A percentile compares a stretch with the other conserved stretches of the same genome.
Conservation (phyloP, 2,888 invertebrate genomes). For the Pterostichus madidus region DNA sequence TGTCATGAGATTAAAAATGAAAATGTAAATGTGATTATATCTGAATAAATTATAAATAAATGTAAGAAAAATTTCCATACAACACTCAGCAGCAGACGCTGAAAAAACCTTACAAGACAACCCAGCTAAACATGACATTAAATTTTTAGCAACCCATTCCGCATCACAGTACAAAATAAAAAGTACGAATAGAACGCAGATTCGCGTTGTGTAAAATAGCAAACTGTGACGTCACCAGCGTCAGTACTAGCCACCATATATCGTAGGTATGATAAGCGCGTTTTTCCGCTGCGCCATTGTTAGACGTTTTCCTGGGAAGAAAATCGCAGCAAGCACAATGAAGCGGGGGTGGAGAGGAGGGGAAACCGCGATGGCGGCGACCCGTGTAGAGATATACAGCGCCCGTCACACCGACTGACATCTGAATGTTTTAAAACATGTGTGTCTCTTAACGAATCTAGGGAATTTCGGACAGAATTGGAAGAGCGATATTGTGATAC, state of each 20-base stretch:
- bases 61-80: too few species aligned
- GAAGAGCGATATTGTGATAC: not conserved
- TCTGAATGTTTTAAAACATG: slow-evolving; percentile 42
- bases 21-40: too few species aligned
- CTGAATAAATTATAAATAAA: too few species aligned
- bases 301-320: not conserved
- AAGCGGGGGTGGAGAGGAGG: not conserved
- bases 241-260: slow-evolving; percentile 5
- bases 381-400: slow-evolving; percentile 31
- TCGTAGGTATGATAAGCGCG: slow-evolving; percentile 16
- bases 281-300: slow-evolving; percentile 6
- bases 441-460: slow-evolving; percentile 27
- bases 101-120: too few species aligned
- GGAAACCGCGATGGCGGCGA: slow-evolving; percentile 5
- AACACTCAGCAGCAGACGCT: too few species aligned
- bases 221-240: not conserved
- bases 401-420: slow-evolving; percentile 25
- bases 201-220: not conserved
- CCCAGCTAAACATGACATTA: not conserved
- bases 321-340: slow-evolving; percentile 5
- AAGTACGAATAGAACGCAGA: not conserved
- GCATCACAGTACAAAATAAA: not conserved
- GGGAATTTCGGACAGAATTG: slow-evolving; percentile 3
- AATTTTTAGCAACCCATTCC: slow-evolving; percentile 9
- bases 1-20: too few species aligned